Evolutionary conservation across 2,888 invertebrate species (phyloP).

Genomic region (Heteromyza rotundicornis): DNA sequence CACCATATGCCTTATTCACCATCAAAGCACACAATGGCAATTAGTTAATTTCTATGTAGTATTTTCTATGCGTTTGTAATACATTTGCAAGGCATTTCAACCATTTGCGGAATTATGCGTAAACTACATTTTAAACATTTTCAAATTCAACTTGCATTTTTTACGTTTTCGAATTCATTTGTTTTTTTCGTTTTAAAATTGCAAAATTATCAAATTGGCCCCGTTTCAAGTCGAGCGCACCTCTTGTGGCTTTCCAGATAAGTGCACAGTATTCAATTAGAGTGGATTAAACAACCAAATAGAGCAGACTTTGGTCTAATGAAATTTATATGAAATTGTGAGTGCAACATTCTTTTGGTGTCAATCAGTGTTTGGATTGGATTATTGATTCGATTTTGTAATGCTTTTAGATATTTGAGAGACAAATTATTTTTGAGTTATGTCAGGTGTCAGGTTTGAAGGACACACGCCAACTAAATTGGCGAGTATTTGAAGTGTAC

Average conservation of each 20-base stretch:
- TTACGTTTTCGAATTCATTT: too few species aligned
- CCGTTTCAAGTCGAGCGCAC: slow-evolving; percentile 30
- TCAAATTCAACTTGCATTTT: too few species aligned
- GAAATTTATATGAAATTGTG: slow-evolving; percentile 32
- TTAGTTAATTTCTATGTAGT: background rate
- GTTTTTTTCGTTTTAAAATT: slow-evolving; percentile 30
- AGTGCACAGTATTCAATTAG: slow-evolving; percentile 35
- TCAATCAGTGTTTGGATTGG: too few species aligned
- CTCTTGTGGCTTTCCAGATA: slow-evolving; percentile 23
- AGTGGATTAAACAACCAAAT: slow-evolving; percentile 18
- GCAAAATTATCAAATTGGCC: slow-evolving; percentile 46
- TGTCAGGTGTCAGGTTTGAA: too few species aligned
- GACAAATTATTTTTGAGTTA: too few species aligned
- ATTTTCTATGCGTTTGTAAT: background rate
- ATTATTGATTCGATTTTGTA: too few species aligned
- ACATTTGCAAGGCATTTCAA: slow-evolving; percentile 10
- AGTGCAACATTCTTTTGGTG: slow-evolving; percentile 11
- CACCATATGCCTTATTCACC: too few species aligned
- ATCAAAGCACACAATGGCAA: background rate
- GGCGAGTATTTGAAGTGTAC: too few species aligned
- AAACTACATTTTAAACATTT: background rate
- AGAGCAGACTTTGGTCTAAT: slow-evolving; percentile 29
- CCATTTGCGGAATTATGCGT: slow-evolving; percentile 11
- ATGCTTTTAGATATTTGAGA: too few species aligned
- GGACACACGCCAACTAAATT: too few species aligned